Percentiles rank a stretch among this genome's conserved stretches.
These are phyloP conservation scores for Pseudomyrmex sp. DNA, from an alignment of 1,140 invertebrate species.

Conservation along the genomic window DNA sequence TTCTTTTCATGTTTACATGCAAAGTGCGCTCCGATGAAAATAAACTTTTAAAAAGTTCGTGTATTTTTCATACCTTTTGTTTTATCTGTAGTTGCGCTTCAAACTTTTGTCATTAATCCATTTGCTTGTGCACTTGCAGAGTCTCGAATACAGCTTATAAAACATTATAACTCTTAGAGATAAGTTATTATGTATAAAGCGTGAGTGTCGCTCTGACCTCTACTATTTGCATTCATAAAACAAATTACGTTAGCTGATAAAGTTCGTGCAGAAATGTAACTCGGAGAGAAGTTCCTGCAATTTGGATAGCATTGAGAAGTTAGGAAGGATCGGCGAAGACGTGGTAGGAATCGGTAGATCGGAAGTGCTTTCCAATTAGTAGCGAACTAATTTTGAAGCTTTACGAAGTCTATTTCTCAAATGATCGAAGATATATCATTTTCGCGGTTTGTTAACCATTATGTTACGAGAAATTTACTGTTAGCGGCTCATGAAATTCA, in stretches of 20 bases:
- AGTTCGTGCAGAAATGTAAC: constrained; percentile 42
- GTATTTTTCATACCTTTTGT: neutral
- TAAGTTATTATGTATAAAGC: neutral
- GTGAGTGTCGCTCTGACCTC: constrained; percentile 12
- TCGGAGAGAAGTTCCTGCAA: constrained; percentile 47
- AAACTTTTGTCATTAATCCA: neutral
- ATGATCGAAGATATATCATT: neutral
- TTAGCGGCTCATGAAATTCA: neutral
- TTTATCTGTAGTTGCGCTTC: neutral
- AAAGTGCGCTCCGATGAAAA: constrained; percentile 10
- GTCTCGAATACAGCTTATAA: neutral
- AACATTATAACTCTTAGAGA: neutral
- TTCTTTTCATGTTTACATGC: constrained; percentile 1
- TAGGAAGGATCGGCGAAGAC: constrained; percentile 35
- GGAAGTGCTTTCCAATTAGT: constrained; percentile 43
- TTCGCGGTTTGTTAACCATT: neutral
- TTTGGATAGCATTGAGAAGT: constrained; percentile 52
- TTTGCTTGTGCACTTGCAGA: neutral
- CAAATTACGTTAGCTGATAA: constrained; percentile 39
- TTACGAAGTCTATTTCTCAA: neutral
- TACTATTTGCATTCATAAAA: constrained; percentile 37
- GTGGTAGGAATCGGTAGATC: constrained; percentile 41
- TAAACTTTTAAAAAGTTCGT: neutral
- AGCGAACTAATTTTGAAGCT: neutral
- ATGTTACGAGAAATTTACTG: neutral